Conservation (phyloP, 2,113 vertebrate species). For the Nothobranchius furzeri region DNA sequence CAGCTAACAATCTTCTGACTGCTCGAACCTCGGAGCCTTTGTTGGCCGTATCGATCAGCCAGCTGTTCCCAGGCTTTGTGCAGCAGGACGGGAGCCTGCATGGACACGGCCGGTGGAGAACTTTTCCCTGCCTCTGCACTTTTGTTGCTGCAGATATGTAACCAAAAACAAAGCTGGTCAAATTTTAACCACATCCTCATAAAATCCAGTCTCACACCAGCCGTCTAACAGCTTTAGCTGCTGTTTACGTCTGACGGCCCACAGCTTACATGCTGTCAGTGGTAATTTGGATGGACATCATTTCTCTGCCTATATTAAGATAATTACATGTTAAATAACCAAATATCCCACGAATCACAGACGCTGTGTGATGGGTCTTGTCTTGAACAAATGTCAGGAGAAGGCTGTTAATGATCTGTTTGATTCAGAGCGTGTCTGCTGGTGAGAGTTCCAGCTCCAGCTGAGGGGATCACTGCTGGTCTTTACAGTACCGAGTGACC, state of each 20-base stretch:
- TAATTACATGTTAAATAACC: constrained; percentile 73
- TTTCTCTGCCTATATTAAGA: constrained; percentile 64
- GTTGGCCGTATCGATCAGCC: constrained; percentile 80
- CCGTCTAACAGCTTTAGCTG: constrained; percentile 32
- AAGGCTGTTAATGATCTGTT: constrained; percentile 59
- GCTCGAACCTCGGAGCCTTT: constrained; percentile 82
- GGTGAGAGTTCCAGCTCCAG: constrained; percentile 4
- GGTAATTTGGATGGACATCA: constrained; percentile 55
- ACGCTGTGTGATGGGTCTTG: constrained; percentile 44
- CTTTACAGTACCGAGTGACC: constrained; percentile 12
- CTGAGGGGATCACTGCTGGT: background rate
- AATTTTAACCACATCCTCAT: constrained; percentile 6
- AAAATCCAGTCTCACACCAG: constrained; percentile 23
- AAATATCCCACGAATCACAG: constrained; percentile 57
- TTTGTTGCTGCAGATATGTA: constrained; percentile 10
- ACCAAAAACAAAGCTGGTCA: constrained; percentile 20
- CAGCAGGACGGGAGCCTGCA: constrained; percentile 68
- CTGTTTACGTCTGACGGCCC: constrained; percentile 29
- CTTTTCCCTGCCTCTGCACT: constrained; percentile 49
- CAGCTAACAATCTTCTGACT: constrained; percentile 86
- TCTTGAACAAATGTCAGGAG: constrained; percentile 53
- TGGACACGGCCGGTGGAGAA: constrained; percentile 46
- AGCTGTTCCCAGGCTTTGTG: constrained; percentile 79
- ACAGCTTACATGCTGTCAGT: constrained; percentile 51
- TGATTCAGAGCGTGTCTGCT: constrained; percentile 47